Conservation (phyloP, 2,113 vertebrate species). For the Thamnophis sirtalis region DNA sequence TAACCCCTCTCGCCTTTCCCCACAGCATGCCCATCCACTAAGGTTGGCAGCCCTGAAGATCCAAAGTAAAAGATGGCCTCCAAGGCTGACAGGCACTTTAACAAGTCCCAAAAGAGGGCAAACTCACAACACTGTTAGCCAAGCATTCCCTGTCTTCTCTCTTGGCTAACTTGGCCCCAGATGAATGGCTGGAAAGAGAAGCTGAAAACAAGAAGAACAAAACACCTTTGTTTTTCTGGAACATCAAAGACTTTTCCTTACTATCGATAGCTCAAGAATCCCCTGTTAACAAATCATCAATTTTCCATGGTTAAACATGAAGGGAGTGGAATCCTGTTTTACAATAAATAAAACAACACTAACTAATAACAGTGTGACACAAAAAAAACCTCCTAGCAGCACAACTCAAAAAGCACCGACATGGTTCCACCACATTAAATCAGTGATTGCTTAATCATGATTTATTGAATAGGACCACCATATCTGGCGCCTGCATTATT, state of each 20-base stretch:
- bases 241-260: neutral
- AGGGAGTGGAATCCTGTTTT: neutral
- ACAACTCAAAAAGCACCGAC: neutral
- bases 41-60: too few relatives aligned
- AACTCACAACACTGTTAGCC: neutral
- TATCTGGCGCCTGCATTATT: neutral
- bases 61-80: too few relatives aligned
- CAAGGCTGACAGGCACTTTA: neutral
- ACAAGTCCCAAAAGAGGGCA: neutral
- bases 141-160: neutral
- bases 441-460: neutral
- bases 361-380: neutral
- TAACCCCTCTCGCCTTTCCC: too few relatives aligned
- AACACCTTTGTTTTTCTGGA: neutral
- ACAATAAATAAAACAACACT: neutral
- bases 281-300: neutral
- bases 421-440: neutral
- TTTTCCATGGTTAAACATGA: neutral
- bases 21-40: too few relatives aligned
- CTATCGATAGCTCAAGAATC: neutral
- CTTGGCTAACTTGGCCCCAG: neutral
- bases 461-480: neutral
- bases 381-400: neutral
- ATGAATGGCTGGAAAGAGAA: neutral
- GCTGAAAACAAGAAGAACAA: neutral